phyloP scores from a whole-genome alignment of 1,140 invertebrate species.

The Procambarus virginalis region DNA sequence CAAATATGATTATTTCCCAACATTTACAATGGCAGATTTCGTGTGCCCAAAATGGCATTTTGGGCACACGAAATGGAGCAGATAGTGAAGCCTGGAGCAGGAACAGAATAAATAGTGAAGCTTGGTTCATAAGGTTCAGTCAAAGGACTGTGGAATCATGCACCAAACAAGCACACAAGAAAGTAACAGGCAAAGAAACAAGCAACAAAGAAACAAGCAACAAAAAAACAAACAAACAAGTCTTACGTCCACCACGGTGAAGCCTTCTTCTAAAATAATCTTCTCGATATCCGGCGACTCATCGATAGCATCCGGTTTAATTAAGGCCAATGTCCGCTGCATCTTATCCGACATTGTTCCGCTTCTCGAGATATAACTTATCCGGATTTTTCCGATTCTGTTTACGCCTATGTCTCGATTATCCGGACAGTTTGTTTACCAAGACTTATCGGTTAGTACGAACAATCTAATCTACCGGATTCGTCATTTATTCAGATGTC shows the following conservation, averaged over 20 bases:
- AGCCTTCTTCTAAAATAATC: slow-evolving; percentile 75
- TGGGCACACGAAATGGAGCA: no score
- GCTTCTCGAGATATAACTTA: not conserved
- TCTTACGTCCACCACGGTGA: slow-evolving; percentile 73
- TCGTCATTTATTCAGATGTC: no score
- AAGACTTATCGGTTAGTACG: not conserved
- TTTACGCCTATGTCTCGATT: not conserved
- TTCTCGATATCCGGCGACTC: slow-evolving; percentile 76
- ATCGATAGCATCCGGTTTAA: slow-evolving; percentile 76
- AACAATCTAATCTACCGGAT: no score
- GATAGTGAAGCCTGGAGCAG: no score
- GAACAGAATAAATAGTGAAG: no score
- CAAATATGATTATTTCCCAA: no score
- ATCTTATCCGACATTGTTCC: slow-evolving; percentile 35
- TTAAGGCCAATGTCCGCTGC: slow-evolving; percentile 74
- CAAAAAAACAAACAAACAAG: not conserved
- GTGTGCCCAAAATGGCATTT: no score
- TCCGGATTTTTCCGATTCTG: slow-evolving; percentile 13
- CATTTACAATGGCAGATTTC: no score
- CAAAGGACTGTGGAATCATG: no score
- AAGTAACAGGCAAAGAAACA: not conserved
- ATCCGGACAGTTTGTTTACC: not conserved
- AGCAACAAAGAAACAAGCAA: not conserved
- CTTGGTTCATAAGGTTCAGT: no score
- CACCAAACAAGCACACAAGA: no score